These are phyloP conservation scores for Portunus trituberculatus DNA, from an alignment of 1,140 invertebrate species.

Conservation along the genomic window DNA sequence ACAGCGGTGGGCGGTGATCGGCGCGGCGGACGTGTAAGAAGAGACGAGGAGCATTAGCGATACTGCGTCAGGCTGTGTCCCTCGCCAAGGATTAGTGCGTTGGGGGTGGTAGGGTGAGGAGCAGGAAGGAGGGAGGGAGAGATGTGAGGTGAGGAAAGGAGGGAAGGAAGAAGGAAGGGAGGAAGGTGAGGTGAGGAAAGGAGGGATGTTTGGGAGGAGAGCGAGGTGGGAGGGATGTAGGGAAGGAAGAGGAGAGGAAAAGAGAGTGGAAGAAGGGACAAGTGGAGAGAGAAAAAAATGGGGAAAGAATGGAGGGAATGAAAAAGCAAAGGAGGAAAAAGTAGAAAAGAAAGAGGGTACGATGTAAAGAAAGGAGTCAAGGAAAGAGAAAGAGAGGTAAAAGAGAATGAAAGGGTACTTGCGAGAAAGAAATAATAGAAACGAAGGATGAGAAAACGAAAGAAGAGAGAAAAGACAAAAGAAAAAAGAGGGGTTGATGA, in stretches of 20 bases:
- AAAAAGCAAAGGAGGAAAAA: too few relatives aligned
- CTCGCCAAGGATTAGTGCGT: too few relatives aligned
- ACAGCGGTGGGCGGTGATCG: neutral
- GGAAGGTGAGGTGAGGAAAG: neutral
- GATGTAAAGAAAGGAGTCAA: too few relatives aligned
- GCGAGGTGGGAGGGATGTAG: neutral
- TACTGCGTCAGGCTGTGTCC: too few relatives aligned
- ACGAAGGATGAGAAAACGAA: neutral
- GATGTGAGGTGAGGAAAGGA: too few relatives aligned
- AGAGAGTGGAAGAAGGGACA: neutral
- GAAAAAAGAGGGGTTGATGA: neutral
- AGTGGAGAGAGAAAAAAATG: too few relatives aligned
- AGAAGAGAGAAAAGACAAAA: neutral
- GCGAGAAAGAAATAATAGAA: neutral
- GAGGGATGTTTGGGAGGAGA: neutral
- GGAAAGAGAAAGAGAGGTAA: neutral
- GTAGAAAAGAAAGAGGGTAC: too few relatives aligned
- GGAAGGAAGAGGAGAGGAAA: too few relatives aligned
- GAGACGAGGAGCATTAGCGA: too few relatives aligned
- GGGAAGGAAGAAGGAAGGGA: neutral
- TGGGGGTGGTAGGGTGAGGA: too few relatives aligned
- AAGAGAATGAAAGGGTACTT: neutral
- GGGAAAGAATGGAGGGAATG: too few relatives aligned
- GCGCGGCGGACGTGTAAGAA: neutral
- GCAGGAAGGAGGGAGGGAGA: too few relatives aligned